Percentiles rank a stretch among this genome's conserved stretches.
Conservation (phyloP, 1,140 invertebrate genomes). For the Campoletis sonorensis region DNA sequence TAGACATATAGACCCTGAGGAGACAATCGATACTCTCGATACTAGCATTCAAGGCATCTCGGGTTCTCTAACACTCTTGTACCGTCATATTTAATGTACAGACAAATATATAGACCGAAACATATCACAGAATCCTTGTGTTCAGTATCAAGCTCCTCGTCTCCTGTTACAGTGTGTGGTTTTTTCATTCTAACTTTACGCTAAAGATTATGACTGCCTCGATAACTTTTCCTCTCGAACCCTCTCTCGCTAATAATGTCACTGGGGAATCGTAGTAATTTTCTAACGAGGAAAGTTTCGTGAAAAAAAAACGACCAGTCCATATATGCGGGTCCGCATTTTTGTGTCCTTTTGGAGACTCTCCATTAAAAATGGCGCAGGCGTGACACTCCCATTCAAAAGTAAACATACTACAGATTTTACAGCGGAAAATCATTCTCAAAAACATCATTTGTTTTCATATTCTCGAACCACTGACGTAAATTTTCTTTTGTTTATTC, state of each 20-base stretch:
- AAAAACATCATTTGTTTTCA: no score
- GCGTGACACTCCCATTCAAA: no score
- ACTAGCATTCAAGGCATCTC: constrained; percentile 23
- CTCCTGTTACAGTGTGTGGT: not conserved
- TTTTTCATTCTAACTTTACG: not conserved
- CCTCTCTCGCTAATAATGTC: constrained; percentile 44
- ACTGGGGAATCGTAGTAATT: constrained; percentile 37
- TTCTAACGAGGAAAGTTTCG: constrained; percentile 51
- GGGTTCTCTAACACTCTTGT: constrained; percentile 30
- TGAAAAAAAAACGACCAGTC: constrained; percentile 16
- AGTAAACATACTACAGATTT: no score
- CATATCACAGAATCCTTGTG: not conserved
- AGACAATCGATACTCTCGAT: constrained; percentile 41
- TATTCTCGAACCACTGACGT: no score
- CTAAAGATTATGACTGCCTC: not conserved
- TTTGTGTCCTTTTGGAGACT: no score
- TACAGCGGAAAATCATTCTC: no score
- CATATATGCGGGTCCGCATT: not conserved
- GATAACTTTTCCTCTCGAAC: not conserved
- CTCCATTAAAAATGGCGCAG: no score
- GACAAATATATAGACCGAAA: not conserved
- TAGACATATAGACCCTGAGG: not conserved
- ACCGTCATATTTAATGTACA: not conserved
- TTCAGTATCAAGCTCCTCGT: not conserved
- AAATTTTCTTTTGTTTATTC: no score